phyloP scores from a whole-genome alignment of 2,888 invertebrate species.

The Osmoderma eremita region DNA sequence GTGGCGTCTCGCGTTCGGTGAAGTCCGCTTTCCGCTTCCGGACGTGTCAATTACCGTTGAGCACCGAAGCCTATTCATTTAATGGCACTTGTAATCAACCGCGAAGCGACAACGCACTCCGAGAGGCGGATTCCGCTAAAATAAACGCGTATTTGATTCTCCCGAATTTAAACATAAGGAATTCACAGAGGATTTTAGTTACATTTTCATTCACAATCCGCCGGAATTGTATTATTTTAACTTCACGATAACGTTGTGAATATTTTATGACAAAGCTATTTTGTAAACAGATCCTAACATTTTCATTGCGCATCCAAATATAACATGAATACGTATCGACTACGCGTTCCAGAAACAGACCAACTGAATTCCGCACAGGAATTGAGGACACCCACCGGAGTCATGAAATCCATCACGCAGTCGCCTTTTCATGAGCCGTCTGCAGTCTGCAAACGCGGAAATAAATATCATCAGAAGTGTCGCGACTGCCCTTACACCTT shows the following conservation, averaged over 20 bases:
- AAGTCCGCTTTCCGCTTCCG: conserved; percentile 57
- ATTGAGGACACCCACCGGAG: conserved; percentile 62
- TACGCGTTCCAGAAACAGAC: conserved; percentile 21
- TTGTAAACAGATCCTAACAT: neutral
- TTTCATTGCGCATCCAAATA: conserved; percentile 26
- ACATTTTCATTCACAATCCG: too few relatives aligned
- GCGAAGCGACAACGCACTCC: conserved; percentile 13
- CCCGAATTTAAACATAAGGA: neutral
- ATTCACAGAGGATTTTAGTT: too few relatives aligned
- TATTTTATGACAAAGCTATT: too few relatives aligned
- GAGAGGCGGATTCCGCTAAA: neutral
- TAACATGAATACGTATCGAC: conserved; percentile 28
- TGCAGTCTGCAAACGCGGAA: conserved; percentile 45
- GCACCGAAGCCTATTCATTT: conserved; percentile 55
- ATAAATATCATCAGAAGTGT: conserved; percentile 58
- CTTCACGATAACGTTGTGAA: too few relatives aligned
- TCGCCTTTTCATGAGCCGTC: conserved; percentile 60
- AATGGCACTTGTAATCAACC: conserved; percentile 59
- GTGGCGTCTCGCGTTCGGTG: conserved; percentile 47
- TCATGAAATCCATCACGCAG: conserved; percentile 62
- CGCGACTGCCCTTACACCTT: conserved; percentile 50
- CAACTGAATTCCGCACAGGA: conserved; percentile 61
- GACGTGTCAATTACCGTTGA: conserved; percentile 60
- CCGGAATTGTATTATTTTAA: too few relatives aligned
- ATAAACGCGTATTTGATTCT: neutral